Evolutionary conservation across 1,140 invertebrate species (phyloP), one percentile per base, ranked within the genome.

Genomic region (Oscheius sp.): DNA sequence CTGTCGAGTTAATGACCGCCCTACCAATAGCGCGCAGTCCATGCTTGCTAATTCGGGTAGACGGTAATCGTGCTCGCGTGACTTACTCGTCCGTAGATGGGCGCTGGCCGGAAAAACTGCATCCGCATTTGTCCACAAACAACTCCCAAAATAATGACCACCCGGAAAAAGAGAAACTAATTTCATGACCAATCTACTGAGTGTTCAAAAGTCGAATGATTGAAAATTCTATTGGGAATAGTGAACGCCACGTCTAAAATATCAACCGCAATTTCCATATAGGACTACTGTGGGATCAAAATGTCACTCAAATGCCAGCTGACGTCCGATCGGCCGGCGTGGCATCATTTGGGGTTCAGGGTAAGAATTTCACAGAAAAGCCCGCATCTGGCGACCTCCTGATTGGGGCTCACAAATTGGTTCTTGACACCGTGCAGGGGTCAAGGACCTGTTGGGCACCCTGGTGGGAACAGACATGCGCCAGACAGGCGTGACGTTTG

Each of bases 211-310:
- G n/a, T n/a, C n/a, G n/a, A n/a, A n/a, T n/a, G n/a, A n/a, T n/a
- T n/a, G n/a, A n/a, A n/a, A n/a, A n/a, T n/a, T n/a, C n/a, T n/a
- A n/a, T n/a, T n/a, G n/a, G n/a, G n/a, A n/a, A n/a, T n/a, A n/a
- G n/a, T n/a, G n/a, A n/a, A n/a, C n/a, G n/a, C n/a, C n/a, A n/a
- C n/a, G n/a, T n/a, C n/a, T n/a, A n/a, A n/a, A n/a, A n/a, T n/a
- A n/a, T n/a, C n/a, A n/a, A n/a, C n/a, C n/a, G n/a, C n/a, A 55
- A 55, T 55, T 55, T 55, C 49, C 49, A 55, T 55, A 55, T 4
- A 26, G 28, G 49, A 55, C 15, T 55, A 20, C 49, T 55, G 49
- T 55, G 7, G 49, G 49, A 55, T 55, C 49, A 55, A 55, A 55
- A 55, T 55, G 49, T 55, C 49, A 55, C 49, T 55, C 49, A 55